A percentile compares a stretch with the other conserved stretches of the same genome.
Evolutionary conservation across 2,888 invertebrate genomes (phyloP).

Genomic region (Odontocerum albicorne): DNA sequence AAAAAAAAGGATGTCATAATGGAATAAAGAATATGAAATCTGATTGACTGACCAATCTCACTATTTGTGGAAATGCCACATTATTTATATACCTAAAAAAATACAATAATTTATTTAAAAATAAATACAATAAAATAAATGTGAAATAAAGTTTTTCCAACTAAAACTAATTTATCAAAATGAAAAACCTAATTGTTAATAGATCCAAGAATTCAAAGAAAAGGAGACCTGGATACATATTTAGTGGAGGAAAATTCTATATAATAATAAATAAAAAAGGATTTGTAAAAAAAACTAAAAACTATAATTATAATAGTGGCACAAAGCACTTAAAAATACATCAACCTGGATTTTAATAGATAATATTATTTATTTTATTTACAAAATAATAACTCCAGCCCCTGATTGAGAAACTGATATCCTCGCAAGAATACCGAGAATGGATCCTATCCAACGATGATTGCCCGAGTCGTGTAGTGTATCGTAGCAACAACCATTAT

Average conservation of each 20-base stretch:
- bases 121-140: constrained; percentile 21
- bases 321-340: background rate
- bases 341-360: background rate
- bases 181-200: background rate
- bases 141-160: background rate
- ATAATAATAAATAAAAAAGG: background rate
- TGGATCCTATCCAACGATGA: too few species aligned
- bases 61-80: constrained; percentile 10
- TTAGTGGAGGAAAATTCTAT: background rate
- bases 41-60: constrained; percentile 19
- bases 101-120: constrained; percentile 14
- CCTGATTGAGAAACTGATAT: too few species aligned
- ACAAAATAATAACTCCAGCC: too few species aligned
- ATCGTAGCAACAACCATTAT: too few species aligned
- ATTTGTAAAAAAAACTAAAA: background rate
- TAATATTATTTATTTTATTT: background rate
- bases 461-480: too few species aligned
- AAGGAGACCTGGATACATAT: too few species aligned
- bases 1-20: constrained; percentile 19
- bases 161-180: background rate
- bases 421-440: too few species aligned
- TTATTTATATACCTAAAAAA: background rate
- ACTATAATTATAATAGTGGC: background rate
- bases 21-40: constrained; percentile 25
- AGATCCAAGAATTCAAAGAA: background rate